Percentiles rank a stretch among this genome's conserved stretches.
Conservation (phyloP, 2,888 invertebrate genomes). For the Abscondita cerata region DNA sequence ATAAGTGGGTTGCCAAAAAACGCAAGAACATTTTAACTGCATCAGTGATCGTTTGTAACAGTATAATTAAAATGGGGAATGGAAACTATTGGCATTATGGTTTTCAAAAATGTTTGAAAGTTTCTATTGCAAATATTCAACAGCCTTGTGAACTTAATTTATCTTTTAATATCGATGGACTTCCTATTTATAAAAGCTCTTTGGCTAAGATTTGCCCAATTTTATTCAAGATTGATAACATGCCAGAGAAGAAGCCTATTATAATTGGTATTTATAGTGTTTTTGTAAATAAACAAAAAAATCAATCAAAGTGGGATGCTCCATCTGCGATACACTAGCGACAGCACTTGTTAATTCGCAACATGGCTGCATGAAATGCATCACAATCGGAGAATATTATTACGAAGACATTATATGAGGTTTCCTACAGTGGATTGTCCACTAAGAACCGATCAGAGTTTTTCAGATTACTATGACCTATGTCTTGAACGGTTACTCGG, state of each 20-base stretch:
- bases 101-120: too few species aligned
- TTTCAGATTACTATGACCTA: too few species aligned
- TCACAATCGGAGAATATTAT: conserved; percentile 18
- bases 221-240: conserved; percentile 27
- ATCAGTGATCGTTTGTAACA: too few species aligned
- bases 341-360: conserved; percentile 21
- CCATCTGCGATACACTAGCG: conserved; percentile 39
- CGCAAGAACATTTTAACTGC: too few species aligned
- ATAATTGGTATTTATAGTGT: conserved; percentile 33
- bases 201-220: conserved; percentile 36
- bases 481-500: too few species aligned
- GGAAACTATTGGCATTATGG: too few species aligned
- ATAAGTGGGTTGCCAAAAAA: too few species aligned
- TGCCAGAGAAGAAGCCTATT: conserved; percentile 30
- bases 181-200: conserved; percentile 29
- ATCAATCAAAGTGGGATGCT: conserved; percentile 28
- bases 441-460: conserved; percentile 19
- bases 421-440: conserved; percentile 18
- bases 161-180: conserved; percentile 33
- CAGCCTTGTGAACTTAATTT: neutral
- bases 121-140: too few species aligned
- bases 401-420: conserved; percentile 24
- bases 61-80: too few species aligned
- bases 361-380: conserved; percentile 24
- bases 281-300: conserved; percentile 12